Evolutionary conservation across 2,113 vertebrate species (phyloP).

Genomic region (Ptyas mucosa): DNA sequence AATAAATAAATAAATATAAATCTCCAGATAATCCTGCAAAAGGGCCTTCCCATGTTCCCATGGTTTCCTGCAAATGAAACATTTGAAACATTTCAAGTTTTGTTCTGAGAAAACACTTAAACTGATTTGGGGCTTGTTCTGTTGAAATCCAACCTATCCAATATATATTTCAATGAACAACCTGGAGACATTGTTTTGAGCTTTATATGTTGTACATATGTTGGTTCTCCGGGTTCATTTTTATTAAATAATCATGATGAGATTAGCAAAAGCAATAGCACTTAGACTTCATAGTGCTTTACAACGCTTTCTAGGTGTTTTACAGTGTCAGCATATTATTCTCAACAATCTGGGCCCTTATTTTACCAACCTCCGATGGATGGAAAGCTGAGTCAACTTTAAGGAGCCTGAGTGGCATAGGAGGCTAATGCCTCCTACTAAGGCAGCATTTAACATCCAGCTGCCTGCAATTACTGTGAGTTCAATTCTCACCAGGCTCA

Average conservation of each 20-base stretch:
- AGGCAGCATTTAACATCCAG: no score
- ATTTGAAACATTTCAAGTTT: background rate
- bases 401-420: no score
- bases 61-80: background rate
- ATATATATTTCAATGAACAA: background rate
- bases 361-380: no score
- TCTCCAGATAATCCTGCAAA: background rate
- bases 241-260: background rate
- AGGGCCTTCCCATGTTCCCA: background rate
- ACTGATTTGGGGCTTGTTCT: background rate
- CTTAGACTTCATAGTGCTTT: no score
- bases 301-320: no score
- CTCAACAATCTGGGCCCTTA: no score
- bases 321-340: no score
- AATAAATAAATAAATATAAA: background rate
- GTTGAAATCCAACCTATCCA: background rate
- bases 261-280: background rate
- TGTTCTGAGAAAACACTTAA: background rate
- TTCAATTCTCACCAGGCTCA: no score
- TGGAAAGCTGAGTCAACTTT: no score
- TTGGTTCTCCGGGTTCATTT: background rate
- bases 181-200: background rate
- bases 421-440: no score
- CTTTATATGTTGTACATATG: background rate
- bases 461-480: no score